These are phyloP conservation scores for Plecturocebus donacophilus DNA, from an alignment of 2,113 vertebrate genomes.

Conservation along the genomic window DNA sequence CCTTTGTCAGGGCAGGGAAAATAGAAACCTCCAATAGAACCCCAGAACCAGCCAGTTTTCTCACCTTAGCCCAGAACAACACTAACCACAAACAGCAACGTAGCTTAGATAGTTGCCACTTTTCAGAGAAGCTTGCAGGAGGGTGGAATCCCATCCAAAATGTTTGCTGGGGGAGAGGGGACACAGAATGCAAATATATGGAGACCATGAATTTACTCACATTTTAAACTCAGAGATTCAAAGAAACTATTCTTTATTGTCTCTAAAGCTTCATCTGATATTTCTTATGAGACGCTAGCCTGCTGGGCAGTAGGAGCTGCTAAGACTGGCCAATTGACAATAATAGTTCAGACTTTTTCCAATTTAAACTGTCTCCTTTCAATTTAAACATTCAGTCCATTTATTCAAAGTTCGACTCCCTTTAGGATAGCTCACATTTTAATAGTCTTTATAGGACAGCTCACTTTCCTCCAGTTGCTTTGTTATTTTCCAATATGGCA, in stretches of 20 bases:
- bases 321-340: neutral
- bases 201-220: neutral
- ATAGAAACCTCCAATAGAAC: neutral
- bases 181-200: neutral
- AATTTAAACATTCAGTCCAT: neutral
- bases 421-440: neutral
- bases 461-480: neutral
- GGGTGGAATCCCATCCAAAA: neutral
- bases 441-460: neutral
- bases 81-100: neutral
- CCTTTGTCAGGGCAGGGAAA: neutral
- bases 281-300: neutral
- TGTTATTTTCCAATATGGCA: neutral
- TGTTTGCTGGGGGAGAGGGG: neutral
- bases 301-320: neutral
- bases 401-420: conserved; percentile 21
- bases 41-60: neutral
- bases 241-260: conserved; percentile 20
- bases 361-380: neutral
- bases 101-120: neutral
- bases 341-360: neutral
- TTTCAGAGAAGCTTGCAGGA: neutral
- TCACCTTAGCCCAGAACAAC: neutral
- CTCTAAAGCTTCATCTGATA: conserved; percentile 18
- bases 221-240: neutral